These are phyloP conservation scores for Oppia nitens DNA, from an alignment of 1,140 invertebrate species.

Conservation along the genomic window DNA sequence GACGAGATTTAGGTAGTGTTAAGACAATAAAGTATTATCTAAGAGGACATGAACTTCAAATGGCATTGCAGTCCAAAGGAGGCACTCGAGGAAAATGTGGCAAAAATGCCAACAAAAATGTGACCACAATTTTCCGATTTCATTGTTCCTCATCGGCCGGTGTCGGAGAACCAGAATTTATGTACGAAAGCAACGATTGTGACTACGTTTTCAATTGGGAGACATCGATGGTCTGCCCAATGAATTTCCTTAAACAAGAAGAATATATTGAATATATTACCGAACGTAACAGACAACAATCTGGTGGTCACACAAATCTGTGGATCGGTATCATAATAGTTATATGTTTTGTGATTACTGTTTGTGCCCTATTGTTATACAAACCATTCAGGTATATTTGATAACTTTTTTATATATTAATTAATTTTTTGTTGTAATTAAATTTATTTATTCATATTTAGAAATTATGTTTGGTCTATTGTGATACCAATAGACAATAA, in stretches of 20 bases:
- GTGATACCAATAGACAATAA: background rate
- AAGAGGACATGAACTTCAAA: constrained; percentile 15
- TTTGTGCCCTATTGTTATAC: background rate
- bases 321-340: background rate
- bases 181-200: constrained; percentile 25
- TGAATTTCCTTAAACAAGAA: background rate
- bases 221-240: constrained; percentile 23
- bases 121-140: constrained; percentile 16
- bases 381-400: background rate
- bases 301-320: background rate
- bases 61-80: constrained; percentile 14
- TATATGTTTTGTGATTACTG: background rate
- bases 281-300: no score
- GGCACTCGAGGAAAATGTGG: constrained; percentile 15
- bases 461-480: background rate
- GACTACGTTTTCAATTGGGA: constrained; percentile 29
- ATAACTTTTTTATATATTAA: background rate
- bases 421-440: background rate
- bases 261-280: no score
- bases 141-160: constrained; percentile 14
- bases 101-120: constrained; percentile 19
- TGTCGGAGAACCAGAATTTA: constrained; percentile 21
- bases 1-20: constrained; percentile 20
- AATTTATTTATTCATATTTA: background rate
- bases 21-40: constrained; percentile 15